Conservation (phyloP, 2,113 vertebrate genomes). For the Rhadina sibilatrix region DNA sequence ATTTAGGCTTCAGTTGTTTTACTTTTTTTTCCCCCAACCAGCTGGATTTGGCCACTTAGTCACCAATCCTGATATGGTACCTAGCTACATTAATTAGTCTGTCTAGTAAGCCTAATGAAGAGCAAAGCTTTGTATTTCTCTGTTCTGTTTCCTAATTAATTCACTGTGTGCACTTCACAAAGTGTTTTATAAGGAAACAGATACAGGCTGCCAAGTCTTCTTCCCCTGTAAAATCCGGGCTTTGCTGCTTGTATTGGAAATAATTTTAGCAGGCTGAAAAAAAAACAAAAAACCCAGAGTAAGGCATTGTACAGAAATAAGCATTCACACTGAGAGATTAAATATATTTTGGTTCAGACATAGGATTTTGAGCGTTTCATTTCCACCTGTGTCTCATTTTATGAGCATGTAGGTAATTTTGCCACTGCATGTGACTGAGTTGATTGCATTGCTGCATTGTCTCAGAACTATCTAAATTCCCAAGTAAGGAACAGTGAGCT, state of each 20-base stretch:
- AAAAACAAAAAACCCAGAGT: neutral
- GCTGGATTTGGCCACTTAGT: neutral
- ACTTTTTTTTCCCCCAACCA: neutral
- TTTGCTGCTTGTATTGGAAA: neutral
- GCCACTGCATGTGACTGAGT: neutral
- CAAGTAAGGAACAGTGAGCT: neutral
- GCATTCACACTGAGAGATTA: neutral
- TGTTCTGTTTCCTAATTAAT: neutral
- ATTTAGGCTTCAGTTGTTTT: neutral
- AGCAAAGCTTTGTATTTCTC: neutral
- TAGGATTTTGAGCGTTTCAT: neutral
- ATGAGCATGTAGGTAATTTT: neutral
- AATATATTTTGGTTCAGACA: neutral
- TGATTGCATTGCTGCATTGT: neutral
- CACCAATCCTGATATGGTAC: neutral
- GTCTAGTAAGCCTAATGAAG: neutral
- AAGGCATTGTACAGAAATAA: neutral
- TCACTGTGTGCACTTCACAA: neutral
- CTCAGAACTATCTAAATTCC: neutral
- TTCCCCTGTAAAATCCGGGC: neutral
- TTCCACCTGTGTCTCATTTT: neutral
- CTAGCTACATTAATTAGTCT: neutral
- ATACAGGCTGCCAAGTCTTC: neutral
- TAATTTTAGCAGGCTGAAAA: neutral
- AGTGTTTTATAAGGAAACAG: neutral